phyloP scores from a whole-genome alignment of 2,797 vertebrate species.

The Oceanodroma leucorhoa region DNA sequence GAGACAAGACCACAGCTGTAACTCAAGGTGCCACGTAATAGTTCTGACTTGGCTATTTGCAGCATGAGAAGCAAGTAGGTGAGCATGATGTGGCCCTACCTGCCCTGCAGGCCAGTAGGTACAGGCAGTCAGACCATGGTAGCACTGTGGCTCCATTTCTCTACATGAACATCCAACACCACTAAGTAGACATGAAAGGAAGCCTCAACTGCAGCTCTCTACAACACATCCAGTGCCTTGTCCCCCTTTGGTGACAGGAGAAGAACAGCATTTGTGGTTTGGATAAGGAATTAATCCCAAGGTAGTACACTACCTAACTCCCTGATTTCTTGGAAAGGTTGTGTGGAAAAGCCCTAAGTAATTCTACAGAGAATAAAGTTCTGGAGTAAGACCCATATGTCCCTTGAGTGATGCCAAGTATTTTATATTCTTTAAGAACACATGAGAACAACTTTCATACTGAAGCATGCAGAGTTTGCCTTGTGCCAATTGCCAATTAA shows the following conservation, averaged over 20 bases:
- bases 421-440: not conserved
- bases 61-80: not conserved
- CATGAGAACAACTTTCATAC: not conserved
- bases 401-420: not conserved
- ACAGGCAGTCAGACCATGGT: not conserved
- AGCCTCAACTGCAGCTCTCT: not conserved
- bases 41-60: not conserved
- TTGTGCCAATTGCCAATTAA: not conserved
- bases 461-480: not conserved
- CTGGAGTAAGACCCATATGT: not conserved
- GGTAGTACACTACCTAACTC: not conserved
- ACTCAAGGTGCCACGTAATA: not conserved
- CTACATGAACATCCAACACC: not conserved
- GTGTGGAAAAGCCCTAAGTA: not conserved
- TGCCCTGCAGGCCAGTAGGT: not conserved
- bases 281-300: not conserved
- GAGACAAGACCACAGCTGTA: not conserved
- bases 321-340: not conserved
- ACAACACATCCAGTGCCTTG: not conserved
- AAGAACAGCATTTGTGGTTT: not conserved
- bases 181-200: not conserved
- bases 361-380: not conserved
- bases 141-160: not conserved
- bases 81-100: too few relatives aligned
- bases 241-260: not conserved